Evolutionary conservation across 2,113 vertebrate genomes (phyloP).

Genomic region (Xiphias gladius): DNA sequence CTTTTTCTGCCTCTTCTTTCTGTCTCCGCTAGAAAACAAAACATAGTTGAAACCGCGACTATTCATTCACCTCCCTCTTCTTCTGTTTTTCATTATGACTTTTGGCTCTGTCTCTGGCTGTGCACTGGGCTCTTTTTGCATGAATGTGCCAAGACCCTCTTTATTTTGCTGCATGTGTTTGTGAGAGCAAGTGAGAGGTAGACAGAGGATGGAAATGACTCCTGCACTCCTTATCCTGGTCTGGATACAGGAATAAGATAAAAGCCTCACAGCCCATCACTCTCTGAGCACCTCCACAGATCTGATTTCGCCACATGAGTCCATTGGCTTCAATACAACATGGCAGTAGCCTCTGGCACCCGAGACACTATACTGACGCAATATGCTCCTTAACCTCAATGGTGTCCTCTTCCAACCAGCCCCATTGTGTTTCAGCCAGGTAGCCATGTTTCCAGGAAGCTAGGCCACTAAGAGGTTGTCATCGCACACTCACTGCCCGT

Average conservation of each 20-base stretch:
- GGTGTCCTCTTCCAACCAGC: conserved; percentile 45
- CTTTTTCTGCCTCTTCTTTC: conserved; percentile 79
- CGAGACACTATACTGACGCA: conserved; percentile 31
- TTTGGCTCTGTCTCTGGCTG: conserved; percentile 63
- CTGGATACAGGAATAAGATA: conserved; percentile 20
- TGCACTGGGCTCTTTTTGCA: conserved; percentile 28
- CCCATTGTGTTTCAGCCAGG: conserved; percentile 59
- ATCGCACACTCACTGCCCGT: conserved; percentile 65
- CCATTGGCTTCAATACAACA: conserved; percentile 24
- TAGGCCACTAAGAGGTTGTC: conserved; percentile 51
- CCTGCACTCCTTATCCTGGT: conserved; percentile 5
- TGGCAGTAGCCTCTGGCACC: conserved; percentile 61
- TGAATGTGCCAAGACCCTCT: conserved; percentile 41
- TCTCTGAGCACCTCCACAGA: conserved; percentile 32
- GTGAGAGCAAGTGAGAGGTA: not conserved
- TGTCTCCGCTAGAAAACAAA: conserved; percentile 78
- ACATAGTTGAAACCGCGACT: conserved; percentile 71
- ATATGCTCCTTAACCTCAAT: conserved; percentile 47
- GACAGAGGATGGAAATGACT: conserved; percentile 39
- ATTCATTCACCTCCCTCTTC: conserved; percentile 74
- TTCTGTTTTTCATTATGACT: conserved; percentile 77
- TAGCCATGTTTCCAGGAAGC: conserved; percentile 58
- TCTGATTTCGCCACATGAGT: conserved; percentile 53
- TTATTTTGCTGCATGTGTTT: conserved; percentile 38
- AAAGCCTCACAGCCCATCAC: conserved; percentile 37